Conservation (phyloP, 1,140 invertebrate species). For the Apis cerana region DNA sequence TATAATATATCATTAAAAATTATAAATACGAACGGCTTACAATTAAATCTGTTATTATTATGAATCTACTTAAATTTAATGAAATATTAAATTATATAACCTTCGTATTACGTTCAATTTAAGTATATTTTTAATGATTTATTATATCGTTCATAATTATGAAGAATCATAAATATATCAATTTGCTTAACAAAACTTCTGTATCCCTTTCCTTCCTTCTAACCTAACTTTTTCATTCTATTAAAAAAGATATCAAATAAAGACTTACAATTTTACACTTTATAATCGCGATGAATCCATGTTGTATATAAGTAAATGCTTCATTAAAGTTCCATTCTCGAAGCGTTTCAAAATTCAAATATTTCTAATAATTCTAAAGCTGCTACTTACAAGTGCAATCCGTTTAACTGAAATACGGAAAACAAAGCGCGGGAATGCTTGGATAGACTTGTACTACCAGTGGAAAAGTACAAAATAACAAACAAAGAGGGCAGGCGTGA, state of each 20-base stretch:
- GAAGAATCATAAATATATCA: neutral
- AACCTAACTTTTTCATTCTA: neutral
- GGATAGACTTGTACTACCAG: no score
- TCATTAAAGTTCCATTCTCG: conserved; percentile 14
- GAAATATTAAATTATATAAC: no score
- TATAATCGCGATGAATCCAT: neutral
- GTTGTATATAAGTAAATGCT: conserved; percentile 5
- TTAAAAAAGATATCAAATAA: no score
- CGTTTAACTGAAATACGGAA: conserved; percentile 25
- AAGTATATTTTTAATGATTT: neutral
- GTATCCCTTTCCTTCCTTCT: neutral
- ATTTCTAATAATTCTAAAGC: conserved; percentile 7
- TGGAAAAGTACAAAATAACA: neutral
- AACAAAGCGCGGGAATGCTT: conserved; percentile 23
- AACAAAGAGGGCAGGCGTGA: neutral
- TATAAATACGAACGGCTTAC: no score
- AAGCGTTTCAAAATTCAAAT: conserved; percentile 34
- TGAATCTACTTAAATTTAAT: no score
- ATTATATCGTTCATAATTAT: neutral
- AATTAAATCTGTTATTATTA: no score
- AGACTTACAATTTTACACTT: conserved; percentile 13
- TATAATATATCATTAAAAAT: no score
- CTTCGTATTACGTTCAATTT: no score
- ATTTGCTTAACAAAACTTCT: neutral
- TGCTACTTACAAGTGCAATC: neutral